A percentile compares a stretch with the other conserved stretches of the same genome.
Evolutionary conservation across 2,888 invertebrate genomes (phyloP).

Genomic region (Epinotia brunnichana): DNA sequence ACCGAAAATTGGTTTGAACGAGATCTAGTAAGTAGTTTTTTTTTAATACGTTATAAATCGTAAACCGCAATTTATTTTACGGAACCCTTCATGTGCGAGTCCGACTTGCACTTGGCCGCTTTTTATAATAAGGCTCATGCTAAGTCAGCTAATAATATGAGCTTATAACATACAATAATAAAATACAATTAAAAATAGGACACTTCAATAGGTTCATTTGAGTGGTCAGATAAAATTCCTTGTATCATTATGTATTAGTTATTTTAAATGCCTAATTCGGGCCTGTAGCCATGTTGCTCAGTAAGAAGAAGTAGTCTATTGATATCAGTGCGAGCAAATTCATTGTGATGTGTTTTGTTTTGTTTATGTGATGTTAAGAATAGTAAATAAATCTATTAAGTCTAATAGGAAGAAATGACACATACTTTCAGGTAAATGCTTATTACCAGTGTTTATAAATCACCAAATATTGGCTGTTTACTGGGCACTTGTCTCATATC

Average conservation of each 20-base stretch:
- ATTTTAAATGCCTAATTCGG: slow-evolving; percentile 19
- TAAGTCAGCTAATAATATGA: too few species aligned
- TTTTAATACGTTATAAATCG: too few species aligned
- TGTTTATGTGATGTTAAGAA: background rate
- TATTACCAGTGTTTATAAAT: background rate
- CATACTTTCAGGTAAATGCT: slow-evolving; percentile 37
- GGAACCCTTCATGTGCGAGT: too few species aligned
- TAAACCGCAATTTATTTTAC: too few species aligned
- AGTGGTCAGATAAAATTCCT: background rate
- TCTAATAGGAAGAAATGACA: slow-evolving; percentile 20
- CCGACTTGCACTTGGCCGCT: too few species aligned
- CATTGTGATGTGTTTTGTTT: background rate
- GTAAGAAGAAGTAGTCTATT: slow-evolving; percentile 2
- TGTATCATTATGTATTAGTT: background rate
- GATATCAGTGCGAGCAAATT: slow-evolving; percentile 4
- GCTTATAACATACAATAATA: too few species aligned
- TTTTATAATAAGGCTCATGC: too few species aligned
- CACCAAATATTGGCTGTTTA: slow-evolving; percentile 1
- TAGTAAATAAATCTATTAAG: background rate
- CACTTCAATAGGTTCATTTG: background rate
- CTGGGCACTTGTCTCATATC: slow-evolving; percentile 22
- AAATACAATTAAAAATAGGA: too few species aligned
- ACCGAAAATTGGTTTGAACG: too few species aligned
- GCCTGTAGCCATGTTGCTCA: slow-evolving; percentile 9
- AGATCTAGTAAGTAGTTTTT: too few species aligned